Percentiles rank a stretch among this genome's conserved stretches.
Evolutionary conservation across 2,113 vertebrate species (phyloP).

Genomic region (Tapirus terrestris): DNA sequence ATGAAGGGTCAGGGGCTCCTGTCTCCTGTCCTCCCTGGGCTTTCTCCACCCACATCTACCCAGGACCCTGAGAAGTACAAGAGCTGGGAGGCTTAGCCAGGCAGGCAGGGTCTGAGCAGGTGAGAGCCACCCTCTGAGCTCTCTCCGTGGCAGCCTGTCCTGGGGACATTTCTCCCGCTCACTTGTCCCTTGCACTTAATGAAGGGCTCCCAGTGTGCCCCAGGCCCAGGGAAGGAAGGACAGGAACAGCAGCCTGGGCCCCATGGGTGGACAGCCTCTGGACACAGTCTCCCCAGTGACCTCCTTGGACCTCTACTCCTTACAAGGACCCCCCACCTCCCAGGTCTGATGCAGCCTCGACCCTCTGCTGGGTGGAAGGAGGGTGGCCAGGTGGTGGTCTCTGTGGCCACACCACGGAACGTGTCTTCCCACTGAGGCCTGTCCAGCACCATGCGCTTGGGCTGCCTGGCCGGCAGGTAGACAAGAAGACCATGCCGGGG

Average conservation of each 20-base stretch:
- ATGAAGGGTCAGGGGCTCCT: neutral
- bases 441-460: rapidly evolving
- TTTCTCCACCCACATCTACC: neutral
- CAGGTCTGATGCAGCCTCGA: neutral
- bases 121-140: neutral
- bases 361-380: neutral
- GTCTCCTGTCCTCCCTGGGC: neutral
- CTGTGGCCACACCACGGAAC: neutral
- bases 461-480: neutral
- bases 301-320: neutral
- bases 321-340: neutral
- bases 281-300: neutral
- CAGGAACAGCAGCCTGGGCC: neutral
- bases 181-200: neutral
- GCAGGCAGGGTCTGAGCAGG: rapidly evolving
- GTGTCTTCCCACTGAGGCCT: neutral
- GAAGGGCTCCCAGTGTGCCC: neutral
- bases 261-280: rapidly evolving
- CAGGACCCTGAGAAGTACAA: neutral
- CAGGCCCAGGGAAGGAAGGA: neutral
- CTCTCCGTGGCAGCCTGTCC: neutral
- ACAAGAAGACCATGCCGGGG: neutral
- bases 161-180: neutral
- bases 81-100: neutral
- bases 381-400: neutral